Base-by-base conservation (phyloP, 1,140 invertebrate species). In the Lethrus apterus region DNA sequence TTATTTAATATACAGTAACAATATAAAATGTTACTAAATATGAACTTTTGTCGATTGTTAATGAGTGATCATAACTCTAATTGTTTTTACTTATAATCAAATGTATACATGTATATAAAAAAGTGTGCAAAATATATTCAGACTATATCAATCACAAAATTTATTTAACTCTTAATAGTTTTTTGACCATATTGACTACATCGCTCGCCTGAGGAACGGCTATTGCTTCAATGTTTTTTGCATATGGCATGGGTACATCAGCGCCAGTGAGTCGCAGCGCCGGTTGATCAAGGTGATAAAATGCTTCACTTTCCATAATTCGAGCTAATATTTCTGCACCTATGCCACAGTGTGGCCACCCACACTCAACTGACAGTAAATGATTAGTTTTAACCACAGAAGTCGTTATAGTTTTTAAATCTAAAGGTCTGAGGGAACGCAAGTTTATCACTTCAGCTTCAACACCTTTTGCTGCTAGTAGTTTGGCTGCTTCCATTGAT, bases 211-310 rank as follows among this genome's bases (percentile, higher is more conserved):
- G 73, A 18, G 83, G 83, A 10, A 80, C 60, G 23, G 78, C 71
- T 14, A 64, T 62, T 10, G 69, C 61, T 64, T 86, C 83, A 21
- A 85, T 60, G 36, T 65, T 65, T 55, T 77, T 77, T 1, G 80
- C 72, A 63, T 86, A 86, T 7, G 84, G 83, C 75, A 83, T 82
- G 7, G 84, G 84, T 33, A 86, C 72, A 66, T 86, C 84, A 3
- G 79, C 79, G 13, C 79, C 82, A 2, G 79, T 76, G 3, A 86
- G 75, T 34, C 81, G 69, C 4, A 78, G 51, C 11, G 81, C 68
- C 11, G 84, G 84, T 7, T 82, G 77, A 65, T 86, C 84, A 5
- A 86, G 62, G 57, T 81, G 76, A 62, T 81, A 81, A 60, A 86
- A 88, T 21, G 76, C 79, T 43, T 76, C 69, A 14, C 13, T 13